phyloP scores from a whole-genome alignment of 2,797 vertebrate genomes.

The Erethizon dorsatum region DNA sequence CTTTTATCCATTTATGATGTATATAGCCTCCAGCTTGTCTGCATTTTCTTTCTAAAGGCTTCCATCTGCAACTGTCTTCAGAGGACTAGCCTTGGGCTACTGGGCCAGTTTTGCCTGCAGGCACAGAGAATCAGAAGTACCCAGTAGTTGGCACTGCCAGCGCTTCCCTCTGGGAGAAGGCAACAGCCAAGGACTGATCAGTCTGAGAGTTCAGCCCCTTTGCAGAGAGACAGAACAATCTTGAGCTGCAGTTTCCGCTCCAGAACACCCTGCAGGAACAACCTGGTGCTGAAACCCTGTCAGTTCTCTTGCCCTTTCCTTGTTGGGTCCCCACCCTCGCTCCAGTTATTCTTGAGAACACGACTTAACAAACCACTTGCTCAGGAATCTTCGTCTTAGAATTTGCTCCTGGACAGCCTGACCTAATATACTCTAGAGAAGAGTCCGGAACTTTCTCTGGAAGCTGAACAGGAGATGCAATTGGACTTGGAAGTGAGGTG shows the following conservation, averaged over 20 bases:
- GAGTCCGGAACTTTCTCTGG: background rate
- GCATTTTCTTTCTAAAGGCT: background rate
- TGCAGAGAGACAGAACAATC: background rate
- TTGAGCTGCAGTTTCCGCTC: background rate
- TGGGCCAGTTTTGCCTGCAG: background rate
- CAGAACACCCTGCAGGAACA: background rate
- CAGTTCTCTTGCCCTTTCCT: background rate
- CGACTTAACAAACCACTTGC: background rate
- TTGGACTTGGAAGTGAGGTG: conserved; percentile 17
- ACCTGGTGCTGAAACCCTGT: background rate
- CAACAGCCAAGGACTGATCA: background rate
- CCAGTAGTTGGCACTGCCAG: background rate
- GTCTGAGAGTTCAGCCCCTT: background rate
- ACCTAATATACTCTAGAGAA: background rate
- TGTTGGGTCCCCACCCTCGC: background rate
- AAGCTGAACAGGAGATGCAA: background rate
- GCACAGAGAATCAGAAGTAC: background rate
- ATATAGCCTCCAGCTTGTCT: background rate
- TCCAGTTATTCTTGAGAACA: background rate
- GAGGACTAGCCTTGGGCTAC: background rate
- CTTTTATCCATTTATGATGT: background rate
- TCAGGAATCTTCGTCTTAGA: background rate
- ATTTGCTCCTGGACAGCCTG: background rate
- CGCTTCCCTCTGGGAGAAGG: background rate
- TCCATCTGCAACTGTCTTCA: background rate